phyloP scores from a whole-genome alignment of 2,888 invertebrate genomes.

The Odontothrips loti region DNA sequence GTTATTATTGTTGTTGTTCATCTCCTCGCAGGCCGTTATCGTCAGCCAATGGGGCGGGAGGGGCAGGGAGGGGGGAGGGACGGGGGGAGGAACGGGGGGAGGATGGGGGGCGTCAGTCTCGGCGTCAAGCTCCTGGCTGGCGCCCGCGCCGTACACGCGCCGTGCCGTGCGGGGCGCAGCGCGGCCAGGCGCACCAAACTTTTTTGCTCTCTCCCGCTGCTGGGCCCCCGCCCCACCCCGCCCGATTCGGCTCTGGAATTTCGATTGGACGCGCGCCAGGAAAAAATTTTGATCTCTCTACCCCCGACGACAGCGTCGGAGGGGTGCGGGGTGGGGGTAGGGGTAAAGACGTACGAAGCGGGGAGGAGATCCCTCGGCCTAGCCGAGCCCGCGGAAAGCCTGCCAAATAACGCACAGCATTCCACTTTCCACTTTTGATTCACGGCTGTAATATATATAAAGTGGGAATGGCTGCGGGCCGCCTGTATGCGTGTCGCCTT shows the following conservation, averaged over 20 bases:
- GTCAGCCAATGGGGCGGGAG: too few species aligned
- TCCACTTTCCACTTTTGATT: conserved; percentile 16
- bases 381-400: background rate
- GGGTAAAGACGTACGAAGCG: background rate
- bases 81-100: too few species aligned
- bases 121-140: background rate
- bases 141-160: too few species aligned
- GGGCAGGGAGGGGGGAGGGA: too few species aligned
- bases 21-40: too few species aligned
- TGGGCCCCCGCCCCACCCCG: background rate
- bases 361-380: background rate
- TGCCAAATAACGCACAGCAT: conserved; percentile 17
- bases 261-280: conserved; percentile 2
- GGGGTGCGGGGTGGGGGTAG: background rate
- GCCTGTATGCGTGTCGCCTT: background rate
- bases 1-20: too few species aligned
- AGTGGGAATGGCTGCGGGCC: background rate
- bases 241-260: conserved; percentile 12
- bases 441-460: background rate
- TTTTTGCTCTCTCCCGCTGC: too few species aligned
- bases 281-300: conserved; percentile 11
- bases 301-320: background rate
- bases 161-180: too few species aligned
- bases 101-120: background rate
- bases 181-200: too few species aligned